A percentile compares a stretch with the other conserved stretches of the same genome.
These are phyloP conservation scores for Monarcha castaneiventris DNA, from an alignment of 2,113 vertebrate species.

Conservation along the genomic window DNA sequence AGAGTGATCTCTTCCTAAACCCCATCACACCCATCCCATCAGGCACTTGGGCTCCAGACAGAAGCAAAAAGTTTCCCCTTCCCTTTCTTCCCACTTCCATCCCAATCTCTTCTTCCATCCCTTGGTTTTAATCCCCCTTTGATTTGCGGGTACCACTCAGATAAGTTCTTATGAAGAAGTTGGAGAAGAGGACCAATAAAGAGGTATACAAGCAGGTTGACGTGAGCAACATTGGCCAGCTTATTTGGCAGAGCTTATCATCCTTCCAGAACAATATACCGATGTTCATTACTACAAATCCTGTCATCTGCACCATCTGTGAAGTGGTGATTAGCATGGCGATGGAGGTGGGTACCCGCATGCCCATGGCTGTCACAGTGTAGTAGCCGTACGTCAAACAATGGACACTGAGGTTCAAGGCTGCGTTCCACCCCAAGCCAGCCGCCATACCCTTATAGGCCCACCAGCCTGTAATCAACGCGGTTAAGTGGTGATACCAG, in stretches of 20 bases:
- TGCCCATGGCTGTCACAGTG: not conserved
- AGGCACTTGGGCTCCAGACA: not conserved
- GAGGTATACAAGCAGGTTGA: rapidly evolving
- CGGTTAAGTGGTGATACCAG: not conserved
- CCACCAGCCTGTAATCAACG: rapidly evolving
- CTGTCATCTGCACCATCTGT: not conserved
- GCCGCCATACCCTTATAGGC: rapidly evolving
- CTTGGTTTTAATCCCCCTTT: not conserved
- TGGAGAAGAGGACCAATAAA: not conserved
- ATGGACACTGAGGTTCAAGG: not conserved
- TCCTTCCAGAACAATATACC: rapidly evolving
- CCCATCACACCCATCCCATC: not conserved
- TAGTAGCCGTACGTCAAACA: not conserved
- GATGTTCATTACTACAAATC: rapidly evolving
- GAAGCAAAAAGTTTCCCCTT: not conserved
- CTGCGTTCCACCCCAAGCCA: rapidly evolving
- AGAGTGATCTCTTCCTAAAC: not conserved
- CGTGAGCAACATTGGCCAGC: rapidly evolving
- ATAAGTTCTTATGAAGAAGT: not conserved
- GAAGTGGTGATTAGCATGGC: not conserved
- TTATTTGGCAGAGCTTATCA: not conserved
- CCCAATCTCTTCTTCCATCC: not conserved
- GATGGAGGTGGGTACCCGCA: not conserved
- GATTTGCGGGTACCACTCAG: not conserved
- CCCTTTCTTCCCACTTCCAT: not conserved